Percentiles rank a stretch among this genome's conserved stretches.
These are phyloP conservation scores for Donacobius atricapilla DNA, from an alignment of 2,113 vertebrate genomes.

Conservation along the genomic window DNA sequence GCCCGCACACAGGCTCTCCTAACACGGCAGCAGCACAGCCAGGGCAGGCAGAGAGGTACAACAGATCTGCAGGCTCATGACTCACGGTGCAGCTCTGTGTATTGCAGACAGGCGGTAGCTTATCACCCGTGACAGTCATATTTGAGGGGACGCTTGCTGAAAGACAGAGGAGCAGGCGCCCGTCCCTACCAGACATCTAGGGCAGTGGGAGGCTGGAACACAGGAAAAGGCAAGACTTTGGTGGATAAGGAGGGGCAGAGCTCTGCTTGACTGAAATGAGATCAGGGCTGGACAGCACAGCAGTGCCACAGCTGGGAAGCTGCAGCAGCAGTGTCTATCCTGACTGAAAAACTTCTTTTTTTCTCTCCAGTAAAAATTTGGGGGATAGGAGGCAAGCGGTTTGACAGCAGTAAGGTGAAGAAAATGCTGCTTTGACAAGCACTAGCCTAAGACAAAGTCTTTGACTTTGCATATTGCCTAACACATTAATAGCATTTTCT, in stretches of 20 bases:
- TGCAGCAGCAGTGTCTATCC: neutral
- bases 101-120: neutral
- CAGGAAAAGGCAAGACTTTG: neutral
- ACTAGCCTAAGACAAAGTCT: neutral
- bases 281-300: neutral
- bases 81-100: neutral
- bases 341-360: neutral
- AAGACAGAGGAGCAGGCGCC: neutral
- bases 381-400: neutral
- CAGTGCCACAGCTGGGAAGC: neutral
- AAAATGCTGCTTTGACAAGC: neutral
- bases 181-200: neutral
- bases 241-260: neutral
- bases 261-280: neutral
- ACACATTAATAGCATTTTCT: accelerated
- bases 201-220: neutral
- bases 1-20: neutral
- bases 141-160: neutral
- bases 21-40: accelerated
- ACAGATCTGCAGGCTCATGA: neutral
- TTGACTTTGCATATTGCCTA: neutral
- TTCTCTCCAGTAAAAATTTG: neutral
- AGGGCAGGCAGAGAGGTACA: neutral
- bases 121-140: too few species aligned
- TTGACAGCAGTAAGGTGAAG: neutral